A percentile compares a stretch with the other conserved stretches of the same genome.
Conservation (phyloP, 2,113 vertebrate genomes). For the Herpailurus yagouaroundi region DNA sequence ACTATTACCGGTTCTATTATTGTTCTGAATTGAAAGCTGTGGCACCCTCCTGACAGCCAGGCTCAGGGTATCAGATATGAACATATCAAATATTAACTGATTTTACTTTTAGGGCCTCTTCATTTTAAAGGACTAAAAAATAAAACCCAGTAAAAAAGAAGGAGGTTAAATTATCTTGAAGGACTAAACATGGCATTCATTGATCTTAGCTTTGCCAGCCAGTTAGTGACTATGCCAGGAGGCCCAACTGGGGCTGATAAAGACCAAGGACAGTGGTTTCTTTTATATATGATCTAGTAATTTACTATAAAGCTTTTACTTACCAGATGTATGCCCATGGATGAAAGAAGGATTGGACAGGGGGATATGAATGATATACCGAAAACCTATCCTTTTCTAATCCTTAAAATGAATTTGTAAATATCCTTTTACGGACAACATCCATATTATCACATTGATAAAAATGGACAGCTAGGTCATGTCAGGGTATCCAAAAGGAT, state of each 20-base stretch:
- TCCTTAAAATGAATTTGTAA: slow-evolving; percentile 15
- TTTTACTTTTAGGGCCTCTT: slow-evolving; percentile 51
- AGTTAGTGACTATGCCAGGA: background rate
- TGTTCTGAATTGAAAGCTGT: slow-evolving; percentile 68
- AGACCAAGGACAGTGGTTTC: background rate
- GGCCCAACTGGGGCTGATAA: background rate
- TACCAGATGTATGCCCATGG: background rate
- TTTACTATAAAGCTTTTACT: background rate
- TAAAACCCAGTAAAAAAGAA: slow-evolving; percentile 3
- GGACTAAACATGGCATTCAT: background rate
- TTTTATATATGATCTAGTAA: background rate
- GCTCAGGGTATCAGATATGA: slow-evolving; percentile 47
- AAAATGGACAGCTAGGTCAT: background rate
- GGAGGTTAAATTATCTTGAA: slow-evolving; percentile 20
- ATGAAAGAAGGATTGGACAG: slow-evolving; percentile 9
- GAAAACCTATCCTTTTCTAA: background rate
- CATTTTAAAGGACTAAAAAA: slow-evolving; percentile 38
- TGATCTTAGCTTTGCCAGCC: background rate
- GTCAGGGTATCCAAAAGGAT: background rate
- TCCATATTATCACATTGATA: background rate
- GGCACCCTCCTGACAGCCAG: slow-evolving; percentile 23
- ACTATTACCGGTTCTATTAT: slow-evolving; percentile 66
- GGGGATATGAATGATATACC: background rate
- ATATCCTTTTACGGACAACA: background rate
- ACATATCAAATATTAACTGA: slow-evolving; percentile 35